Base-by-base conservation (phyloP, 1,140 invertebrate species). In the Drosophila aff. region DNA sequence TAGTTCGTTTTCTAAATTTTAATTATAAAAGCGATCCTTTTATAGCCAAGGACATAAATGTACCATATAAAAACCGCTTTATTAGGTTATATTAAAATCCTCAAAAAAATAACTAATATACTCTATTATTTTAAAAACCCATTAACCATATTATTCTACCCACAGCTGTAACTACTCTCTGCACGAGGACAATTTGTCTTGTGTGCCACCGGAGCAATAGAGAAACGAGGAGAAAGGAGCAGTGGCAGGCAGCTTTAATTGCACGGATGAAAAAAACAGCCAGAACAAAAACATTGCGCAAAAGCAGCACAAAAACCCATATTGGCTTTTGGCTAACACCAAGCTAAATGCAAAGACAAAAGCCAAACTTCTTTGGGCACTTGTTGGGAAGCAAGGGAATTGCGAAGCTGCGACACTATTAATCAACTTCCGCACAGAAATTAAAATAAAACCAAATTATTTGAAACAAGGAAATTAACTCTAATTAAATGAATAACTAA, bases 221-320 rank as follows among this genome's bases (percentile, higher is more conserved):
- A 75, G 38, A 63, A 4, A n/a, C 28, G 23, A 44, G 21, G 38
- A 28, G 57, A 44, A 59, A 68, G 62, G 8, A 69, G 31, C 40
- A 28, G 23, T 23, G 41, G 52, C 67, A 28, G 58, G 49, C 57
- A 63, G 73, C 63, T 84, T 82, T 84, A 85, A 85, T 84, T 81
- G 77, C 67, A 68, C 18, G 71, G 28, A 79, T 47, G 52, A 46
- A 49, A 57, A 76, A 65, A 46, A 61, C 67, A 50, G 53, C 21
- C 53, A 41, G 43, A 52, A 65, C 36, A 68, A 61, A 80, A 84
- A 67, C 46, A 57, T 57, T 40, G 58, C 46, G 60, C 41, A 58
- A 65, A 65, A 65, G 15, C 1, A 44, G 33, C 40, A 61, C 38
- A 50, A 77, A 65, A 72, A 77, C 57, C 50, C 40, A 84, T 80